These are phyloP conservation scores for Bombus picipes DNA, from an alignment of 1,140 invertebrate genomes.

Conservation along the genomic window DNA sequence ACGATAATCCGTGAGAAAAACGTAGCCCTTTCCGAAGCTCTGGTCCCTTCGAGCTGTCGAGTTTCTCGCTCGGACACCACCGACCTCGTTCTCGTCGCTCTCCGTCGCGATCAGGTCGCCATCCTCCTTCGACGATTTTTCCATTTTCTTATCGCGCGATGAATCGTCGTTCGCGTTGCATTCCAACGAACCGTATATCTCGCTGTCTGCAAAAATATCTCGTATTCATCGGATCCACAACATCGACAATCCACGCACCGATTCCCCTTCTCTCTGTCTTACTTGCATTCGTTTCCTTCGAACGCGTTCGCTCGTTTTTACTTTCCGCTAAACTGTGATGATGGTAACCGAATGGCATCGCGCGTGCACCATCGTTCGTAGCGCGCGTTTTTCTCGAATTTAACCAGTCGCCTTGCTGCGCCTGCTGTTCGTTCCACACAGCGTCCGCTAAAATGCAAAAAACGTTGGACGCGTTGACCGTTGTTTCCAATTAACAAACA, in stretches of 20 bases:
- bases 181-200: background rate
- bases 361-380: background rate
- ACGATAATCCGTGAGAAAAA: slow-evolving; percentile 29
- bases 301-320: background rate
- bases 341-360: background rate
- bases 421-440: background rate
- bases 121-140: slow-evolving; percentile 7
- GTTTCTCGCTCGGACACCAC: background rate
- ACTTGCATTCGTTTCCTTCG: background rate
- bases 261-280: background rate
- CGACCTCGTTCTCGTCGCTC: background rate
- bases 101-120: background rate
- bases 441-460: background rate
- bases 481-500: background rate
- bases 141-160: background rate
- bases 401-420: background rate
- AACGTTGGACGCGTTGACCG: background rate
- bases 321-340: background rate
- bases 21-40: slow-evolving; percentile 2
- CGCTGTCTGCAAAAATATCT: background rate
- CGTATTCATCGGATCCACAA: background rate
- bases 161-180: background rate
- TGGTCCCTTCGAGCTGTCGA: background rate
- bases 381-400: background rate
- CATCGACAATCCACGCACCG: background rate